phyloP scores from a whole-genome alignment of 1,140 invertebrate species.

The Anoplophora glabripennis region DNA sequence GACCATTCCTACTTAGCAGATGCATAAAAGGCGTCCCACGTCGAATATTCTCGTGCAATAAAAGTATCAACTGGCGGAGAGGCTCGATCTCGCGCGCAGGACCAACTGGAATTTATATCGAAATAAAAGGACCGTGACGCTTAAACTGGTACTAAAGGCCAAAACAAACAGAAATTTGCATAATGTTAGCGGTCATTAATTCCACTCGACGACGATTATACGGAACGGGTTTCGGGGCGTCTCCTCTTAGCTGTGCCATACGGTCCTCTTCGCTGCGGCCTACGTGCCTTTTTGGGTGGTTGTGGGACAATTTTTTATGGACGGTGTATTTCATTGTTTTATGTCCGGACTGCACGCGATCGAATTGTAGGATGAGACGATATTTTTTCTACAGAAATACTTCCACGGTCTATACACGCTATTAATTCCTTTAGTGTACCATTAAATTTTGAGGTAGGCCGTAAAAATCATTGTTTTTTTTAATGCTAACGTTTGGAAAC shows the following conservation, averaged over 20 bases:
- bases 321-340: no score
- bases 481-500: no score
- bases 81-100: neutral
- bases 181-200: constrained; percentile 24
- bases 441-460: no score
- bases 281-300: no score
- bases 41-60: constrained; percentile 9
- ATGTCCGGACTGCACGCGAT: no score
- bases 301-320: no score
- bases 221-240: neutral
- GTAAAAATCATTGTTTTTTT: no score
- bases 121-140: constrained; percentile 17
- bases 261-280: no score
- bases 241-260: neutral
- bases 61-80: constrained; percentile 9
- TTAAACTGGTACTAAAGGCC: constrained; percentile 24
- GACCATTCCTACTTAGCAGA: neutral
- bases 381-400: no score
- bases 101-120: constrained; percentile 8
- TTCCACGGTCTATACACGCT: no score
- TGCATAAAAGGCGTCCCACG: constrained; percentile 9
- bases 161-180: constrained; percentile 32
- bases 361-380: no score
- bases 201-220: constrained; percentile 11
- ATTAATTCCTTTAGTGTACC: no score